Conservation (phyloP, 2,113 vertebrate species). For the Columbina picui region DNA sequence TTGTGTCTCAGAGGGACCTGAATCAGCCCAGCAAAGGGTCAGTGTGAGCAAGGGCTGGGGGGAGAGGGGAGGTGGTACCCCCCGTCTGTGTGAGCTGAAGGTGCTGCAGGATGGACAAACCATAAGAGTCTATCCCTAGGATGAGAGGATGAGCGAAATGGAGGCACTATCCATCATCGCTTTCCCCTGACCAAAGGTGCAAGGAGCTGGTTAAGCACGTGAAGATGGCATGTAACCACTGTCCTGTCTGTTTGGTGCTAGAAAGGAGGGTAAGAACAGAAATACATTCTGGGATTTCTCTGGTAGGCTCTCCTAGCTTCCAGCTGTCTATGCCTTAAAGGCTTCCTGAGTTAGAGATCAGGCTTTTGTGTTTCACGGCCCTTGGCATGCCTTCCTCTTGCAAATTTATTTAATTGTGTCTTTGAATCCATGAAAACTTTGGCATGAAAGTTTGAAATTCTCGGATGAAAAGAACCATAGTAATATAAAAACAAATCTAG, state of each 20-base stretch:
- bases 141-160: background rate
- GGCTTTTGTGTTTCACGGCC: background rate
- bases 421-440: background rate
- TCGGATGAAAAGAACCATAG: background rate
- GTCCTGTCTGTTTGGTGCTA: background rate
- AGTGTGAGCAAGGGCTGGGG: background rate
- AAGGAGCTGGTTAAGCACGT: background rate
- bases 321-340: background rate
- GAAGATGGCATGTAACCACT: background rate
- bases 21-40: background rate
- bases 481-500: background rate
- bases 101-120: background rate
- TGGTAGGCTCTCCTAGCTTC: background rate
- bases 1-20: background rate
- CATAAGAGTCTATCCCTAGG: background rate
- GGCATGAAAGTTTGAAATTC: background rate
- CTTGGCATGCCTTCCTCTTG: background rate
- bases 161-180: background rate
- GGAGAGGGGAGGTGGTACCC: background rate
- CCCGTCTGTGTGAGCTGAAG: rapidly evolving
- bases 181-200: background rate
- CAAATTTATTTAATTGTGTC: background rate
- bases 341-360: background rate
- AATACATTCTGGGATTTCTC: background rate
- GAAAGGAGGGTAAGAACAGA: background rate